These are phyloP conservation scores for Agrenia bidenticulata DNA, from an alignment of 2,888 invertebrate species.

Conservation along the genomic window DNA sequence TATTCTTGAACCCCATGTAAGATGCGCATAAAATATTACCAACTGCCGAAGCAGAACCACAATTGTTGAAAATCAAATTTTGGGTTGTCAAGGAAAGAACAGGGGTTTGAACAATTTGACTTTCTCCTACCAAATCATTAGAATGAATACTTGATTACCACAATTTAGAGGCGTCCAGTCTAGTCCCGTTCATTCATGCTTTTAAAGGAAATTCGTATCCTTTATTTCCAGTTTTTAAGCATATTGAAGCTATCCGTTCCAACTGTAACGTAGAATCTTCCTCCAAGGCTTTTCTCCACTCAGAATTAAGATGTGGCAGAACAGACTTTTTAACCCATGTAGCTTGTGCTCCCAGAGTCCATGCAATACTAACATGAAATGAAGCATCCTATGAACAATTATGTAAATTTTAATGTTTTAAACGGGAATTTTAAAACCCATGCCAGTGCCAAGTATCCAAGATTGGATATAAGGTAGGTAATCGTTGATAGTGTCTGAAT, in stretches of 20 bases:
- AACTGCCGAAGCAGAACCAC: no score
- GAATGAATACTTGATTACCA: no score
- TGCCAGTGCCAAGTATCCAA: background rate
- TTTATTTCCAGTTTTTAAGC: constrained; percentile 77
- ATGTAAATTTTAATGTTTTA: constrained; percentile 35
- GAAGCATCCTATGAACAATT: constrained; percentile 70
- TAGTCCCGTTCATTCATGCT: no score
- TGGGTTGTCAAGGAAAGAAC: no score
- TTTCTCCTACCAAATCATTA: no score
- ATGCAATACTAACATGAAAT: constrained; percentile 80
- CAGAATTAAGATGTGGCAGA: constrained; percentile 60
- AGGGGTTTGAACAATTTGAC: no score
- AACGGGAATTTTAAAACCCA: constrained; percentile 4
- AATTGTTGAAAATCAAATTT: no score
- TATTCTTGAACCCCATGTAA: no score
- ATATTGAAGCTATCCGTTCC: constrained; percentile 62
- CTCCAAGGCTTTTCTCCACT: constrained; percentile 56
- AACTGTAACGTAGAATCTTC: constrained; percentile 58
- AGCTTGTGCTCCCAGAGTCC: constrained; percentile 71
- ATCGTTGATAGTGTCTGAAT: constrained; percentile 1
- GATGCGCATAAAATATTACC: no score
- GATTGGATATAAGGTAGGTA: constrained; percentile 6
- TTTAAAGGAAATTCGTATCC: constrained; percentile 63
- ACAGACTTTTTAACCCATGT: constrained; percentile 45
- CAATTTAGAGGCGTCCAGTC: no score